Evolutionary conservation across 2,113 vertebrate species (phyloP), one percentile per base, ranked within the genome.

Genomic region (Phoxinus phoxinus): DNA sequence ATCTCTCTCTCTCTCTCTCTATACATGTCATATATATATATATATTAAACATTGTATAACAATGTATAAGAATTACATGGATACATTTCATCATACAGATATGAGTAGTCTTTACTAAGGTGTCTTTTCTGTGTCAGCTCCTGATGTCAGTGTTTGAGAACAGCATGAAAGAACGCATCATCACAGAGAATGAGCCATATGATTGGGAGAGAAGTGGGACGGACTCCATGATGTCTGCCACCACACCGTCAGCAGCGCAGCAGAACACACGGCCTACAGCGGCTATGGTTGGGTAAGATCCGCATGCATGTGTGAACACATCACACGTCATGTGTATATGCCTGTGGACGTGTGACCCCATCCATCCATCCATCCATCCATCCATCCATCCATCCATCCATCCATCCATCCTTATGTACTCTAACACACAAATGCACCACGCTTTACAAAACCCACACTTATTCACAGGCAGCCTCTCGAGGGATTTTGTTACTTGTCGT

Each of bases 71-170:
- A 56, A 56, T 23, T 71, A 37, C 19, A 37, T 74, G 23, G 41
- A 25, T 48, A 27, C 41, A 27, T 25, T 56, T 56, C 53, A 56
- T 56, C 19, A 56, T 46, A 48, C 23, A 25, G 72, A 48, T 27
- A 25, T 44, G 37, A 7, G 44, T 48, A 44, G 25, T 27, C 25
- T 53, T 53, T 79, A n/a, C 30, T 71, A 25, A 41, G 13, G 15
- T 73, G n/a, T 84, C 17, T 81, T 75, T 72, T 80, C 32, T 74
- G 56, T 78, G 48, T 84, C 93, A 99, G 98, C 91, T 99, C 92
- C 96, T 99, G 91, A 99, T 99, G 98, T 97, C 97, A 0, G 97
- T 99, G 93, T 98, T 99, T 74, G 98, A 99, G 95, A 98, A 97
- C 94, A 99, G 98, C 93, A 99, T 98, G 97, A 98, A 98, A 91